Conservation (phyloP, 1,140 invertebrate species). For the Alviniconcha marisindica region DNA sequence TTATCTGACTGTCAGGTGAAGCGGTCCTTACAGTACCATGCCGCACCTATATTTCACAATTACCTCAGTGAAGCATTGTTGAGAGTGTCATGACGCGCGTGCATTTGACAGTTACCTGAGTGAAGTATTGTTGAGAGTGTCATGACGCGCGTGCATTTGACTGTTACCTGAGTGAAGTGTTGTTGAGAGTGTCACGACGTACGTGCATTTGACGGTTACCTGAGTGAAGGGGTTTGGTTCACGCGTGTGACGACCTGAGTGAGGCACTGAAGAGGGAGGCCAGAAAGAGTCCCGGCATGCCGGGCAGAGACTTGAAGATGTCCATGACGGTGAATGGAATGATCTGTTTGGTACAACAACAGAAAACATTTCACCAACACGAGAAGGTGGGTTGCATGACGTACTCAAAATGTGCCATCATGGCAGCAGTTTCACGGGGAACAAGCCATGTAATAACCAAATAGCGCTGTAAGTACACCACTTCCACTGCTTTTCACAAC, state of each 20-base stretch:
- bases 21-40: no score
- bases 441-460: no score
- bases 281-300: conserved; percentile 74
- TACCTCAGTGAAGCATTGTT: background rate
- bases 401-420: no score
- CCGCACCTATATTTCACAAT: no score
- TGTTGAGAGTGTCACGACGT: background rate
- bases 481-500: no score
- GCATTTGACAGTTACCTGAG: background rate
- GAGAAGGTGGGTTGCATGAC: no score
- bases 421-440: no score
- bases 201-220: background rate
- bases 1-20: no score
- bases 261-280: conserved; percentile 74
- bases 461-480: no score
- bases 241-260: conserved; percentile 59
- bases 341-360: no score
- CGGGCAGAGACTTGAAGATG: conserved; percentile 65
- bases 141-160: background rate
- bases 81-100: background rate
- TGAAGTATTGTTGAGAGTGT: background rate
- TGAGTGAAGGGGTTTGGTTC: background rate
- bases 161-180: background rate
- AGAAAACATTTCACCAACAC: no score
- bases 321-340: conserved; percentile 69